These are phyloP conservation scores for Anodontia alba DNA, from an alignment of 2,888 invertebrate species.

Conservation along the genomic window DNA sequence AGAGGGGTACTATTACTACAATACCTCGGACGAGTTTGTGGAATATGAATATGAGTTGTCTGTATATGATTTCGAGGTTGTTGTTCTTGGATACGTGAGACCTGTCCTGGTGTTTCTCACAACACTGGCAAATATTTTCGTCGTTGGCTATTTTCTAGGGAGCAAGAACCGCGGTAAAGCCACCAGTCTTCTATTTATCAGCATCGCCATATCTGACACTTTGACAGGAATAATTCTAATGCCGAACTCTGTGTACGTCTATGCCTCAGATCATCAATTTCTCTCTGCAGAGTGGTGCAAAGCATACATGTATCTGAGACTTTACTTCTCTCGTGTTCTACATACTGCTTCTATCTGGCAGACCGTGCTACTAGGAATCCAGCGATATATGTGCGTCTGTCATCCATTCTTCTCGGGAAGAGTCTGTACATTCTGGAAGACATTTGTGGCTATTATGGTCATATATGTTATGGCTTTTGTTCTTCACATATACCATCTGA, in stretches of 20 bases:
- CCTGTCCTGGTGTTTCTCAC: slow-evolving; percentile 38
- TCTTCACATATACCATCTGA: slow-evolving; percentile 54
- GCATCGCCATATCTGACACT: slow-evolving; percentile 16
- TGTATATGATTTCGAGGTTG: slow-evolving; percentile 35
- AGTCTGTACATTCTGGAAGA: slow-evolving; percentile 63
- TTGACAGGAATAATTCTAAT: slow-evolving; percentile 21
- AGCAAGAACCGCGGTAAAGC: slow-evolving; percentile 1
- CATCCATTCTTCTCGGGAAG: slow-evolving; percentile 62
- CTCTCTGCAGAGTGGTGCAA: slow-evolving; percentile 28
- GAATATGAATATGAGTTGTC: not conserved
- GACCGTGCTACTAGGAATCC: slow-evolving; percentile 59
- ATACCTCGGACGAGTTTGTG: not conserved
- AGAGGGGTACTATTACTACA: not conserved
- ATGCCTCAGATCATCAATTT: not conserved
- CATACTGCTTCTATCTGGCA: slow-evolving; percentile 71
- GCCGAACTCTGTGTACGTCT: slow-evolving; percentile 50
- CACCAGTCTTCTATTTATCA: slow-evolving; percentile 14
- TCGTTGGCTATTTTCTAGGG: not conserved
- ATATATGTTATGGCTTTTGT: slow-evolving; percentile 52
- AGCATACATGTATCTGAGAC: slow-evolving; percentile 37
- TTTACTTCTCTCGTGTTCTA: slow-evolving; percentile 49
- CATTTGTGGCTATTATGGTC: slow-evolving; percentile 43
- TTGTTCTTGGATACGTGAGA: slow-evolving; percentile 35
- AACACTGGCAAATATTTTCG: slow-evolving; percentile 14
- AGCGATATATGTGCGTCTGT: slow-evolving; percentile 68